A percentile compares a stretch with the other conserved stretches of the same genome.
Evolutionary conservation across 2,888 invertebrate species (phyloP).

Genomic region (Morpho deidamia): DNA sequence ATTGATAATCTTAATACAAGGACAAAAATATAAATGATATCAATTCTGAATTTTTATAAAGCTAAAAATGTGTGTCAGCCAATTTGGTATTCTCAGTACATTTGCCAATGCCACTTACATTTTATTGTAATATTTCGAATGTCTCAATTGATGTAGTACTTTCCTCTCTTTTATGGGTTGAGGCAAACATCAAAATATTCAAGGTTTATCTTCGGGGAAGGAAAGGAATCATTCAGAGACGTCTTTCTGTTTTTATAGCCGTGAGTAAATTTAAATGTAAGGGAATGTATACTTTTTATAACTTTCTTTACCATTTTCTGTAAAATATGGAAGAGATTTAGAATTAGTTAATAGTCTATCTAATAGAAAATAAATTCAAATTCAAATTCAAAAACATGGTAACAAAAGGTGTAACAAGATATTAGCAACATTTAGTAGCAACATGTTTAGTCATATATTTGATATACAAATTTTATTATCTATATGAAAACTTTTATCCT

Average conservation of each 20-base stretch:
- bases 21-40: too few relatives aligned
- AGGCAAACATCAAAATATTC: conserved; percentile 7
- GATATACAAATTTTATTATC: too few relatives aligned
- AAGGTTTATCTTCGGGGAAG: conserved; percentile 6
- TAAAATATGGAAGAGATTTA: too few relatives aligned
- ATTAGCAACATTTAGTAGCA: too few relatives aligned
- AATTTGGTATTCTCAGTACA: background rate
- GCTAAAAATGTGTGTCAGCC: background rate
- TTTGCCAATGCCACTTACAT: background rate
- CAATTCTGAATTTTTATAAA: too few relatives aligned
- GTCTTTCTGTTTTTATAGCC: conserved; percentile 2
- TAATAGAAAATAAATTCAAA: too few relatives aligned
- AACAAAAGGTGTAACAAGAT: too few relatives aligned
- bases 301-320: background rate
- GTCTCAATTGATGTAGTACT: conserved; percentile 5
- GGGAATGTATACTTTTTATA: background rate
- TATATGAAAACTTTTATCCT: too few relatives aligned
- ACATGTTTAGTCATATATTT: too few relatives aligned
- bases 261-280: background rate
- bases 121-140: conserved; percentile 4
- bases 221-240: conserved; percentile 4
- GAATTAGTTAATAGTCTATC: too few relatives aligned
- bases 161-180: conserved; percentile 1
- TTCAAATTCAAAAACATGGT: too few relatives aligned
- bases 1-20: too few relatives aligned